These are phyloP conservation scores for Ichneumoninae sp. DNA, from an alignment of 2,888 invertebrate species.

Conservation along the genomic window DNA sequence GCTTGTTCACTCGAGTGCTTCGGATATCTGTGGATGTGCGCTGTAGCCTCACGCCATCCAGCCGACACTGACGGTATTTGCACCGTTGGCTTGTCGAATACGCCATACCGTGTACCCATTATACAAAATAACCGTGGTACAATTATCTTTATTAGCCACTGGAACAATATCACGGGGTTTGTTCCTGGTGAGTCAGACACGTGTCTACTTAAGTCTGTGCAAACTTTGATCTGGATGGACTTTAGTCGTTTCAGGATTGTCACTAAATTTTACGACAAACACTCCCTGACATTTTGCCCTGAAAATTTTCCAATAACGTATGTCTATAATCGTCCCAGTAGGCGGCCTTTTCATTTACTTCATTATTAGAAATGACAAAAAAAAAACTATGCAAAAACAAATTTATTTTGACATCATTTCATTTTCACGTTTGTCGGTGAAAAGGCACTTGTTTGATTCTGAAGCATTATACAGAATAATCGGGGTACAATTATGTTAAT, in stretches of 20 bases:
- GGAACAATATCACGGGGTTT: too few relatives aligned
- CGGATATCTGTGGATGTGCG: constrained; percentile 29
- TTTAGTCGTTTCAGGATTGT: neutral
- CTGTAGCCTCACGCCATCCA: constrained; percentile 4
- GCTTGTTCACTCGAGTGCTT: constrained; percentile 53
- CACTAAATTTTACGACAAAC: too few relatives aligned
- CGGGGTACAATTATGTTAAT: neutral
- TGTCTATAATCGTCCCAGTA: neutral
- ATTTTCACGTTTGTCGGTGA: neutral
- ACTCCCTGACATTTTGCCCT: too few relatives aligned
- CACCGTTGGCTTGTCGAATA: constrained; percentile 33
- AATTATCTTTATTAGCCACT: neutral
- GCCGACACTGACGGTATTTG: constrained; percentile 50
- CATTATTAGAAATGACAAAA: neutral
- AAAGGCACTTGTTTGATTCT: neutral
- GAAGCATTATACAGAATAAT: neutral
- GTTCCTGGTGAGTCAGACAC: too few relatives aligned
- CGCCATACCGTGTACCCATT: neutral
- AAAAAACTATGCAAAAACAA: neutral
- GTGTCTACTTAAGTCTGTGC: too few relatives aligned
- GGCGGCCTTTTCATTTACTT: neutral
- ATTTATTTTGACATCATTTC: constrained; percentile 2
- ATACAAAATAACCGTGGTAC: neutral
- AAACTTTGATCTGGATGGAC: neutral
- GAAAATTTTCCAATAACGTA: too few relatives aligned